Evolutionary conservation across 1,140 invertebrate species (phyloP), one percentile per base, ranked within the genome.

Genomic region (Limonius californicus): DNA sequence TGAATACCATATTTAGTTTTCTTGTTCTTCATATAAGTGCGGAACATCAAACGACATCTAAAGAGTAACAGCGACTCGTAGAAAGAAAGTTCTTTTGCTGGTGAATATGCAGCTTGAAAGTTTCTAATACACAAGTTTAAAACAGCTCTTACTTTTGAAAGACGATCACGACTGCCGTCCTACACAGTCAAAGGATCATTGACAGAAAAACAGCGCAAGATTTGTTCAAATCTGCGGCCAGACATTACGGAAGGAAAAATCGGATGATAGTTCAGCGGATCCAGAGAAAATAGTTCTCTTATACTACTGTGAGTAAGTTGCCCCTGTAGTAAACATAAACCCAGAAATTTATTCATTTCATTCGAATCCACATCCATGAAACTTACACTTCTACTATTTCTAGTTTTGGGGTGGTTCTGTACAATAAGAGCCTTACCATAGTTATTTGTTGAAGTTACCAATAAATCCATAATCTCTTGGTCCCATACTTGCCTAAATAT

Each of bases 61-160:
- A 67, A 75, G 35, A 71, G 65, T 53, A 77, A 57, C 64, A 74
- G 66, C 35, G 71, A 66, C 61, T 76, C 69, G 63, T 76, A 68
- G 39, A 72, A 39, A 2, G n/a, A 39, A 2, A 39, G n/a, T 2
- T 39, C 8, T 14, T 39, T 14, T 14, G 8, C 35, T 39, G 3
- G 1, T 9, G 2, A 32, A 32, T 32, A 39, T 39, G 35, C n/a
- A 12, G 8, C 11, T 14, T 6, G 2, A 2, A 39, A 39, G 35
- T 39, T n/a, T n/a, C n/a, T n/a, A n/a, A n/a, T n/a, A n/a, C n/a
- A n/a, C n/a, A n/a, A n/a, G n/a, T n/a, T n/a, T n/a, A n/a, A 9
- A 39, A 9, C n/a, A 39, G n/a, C n/a, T 39, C 35, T 39, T 14
- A 57, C 11, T 12, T 55, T 59, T 1, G 1, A 39, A 8, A 63